These are phyloP conservation scores for Cheilinus undulatus DNA, from an alignment of 2,113 vertebrate genomes.

Conservation along the genomic window DNA sequence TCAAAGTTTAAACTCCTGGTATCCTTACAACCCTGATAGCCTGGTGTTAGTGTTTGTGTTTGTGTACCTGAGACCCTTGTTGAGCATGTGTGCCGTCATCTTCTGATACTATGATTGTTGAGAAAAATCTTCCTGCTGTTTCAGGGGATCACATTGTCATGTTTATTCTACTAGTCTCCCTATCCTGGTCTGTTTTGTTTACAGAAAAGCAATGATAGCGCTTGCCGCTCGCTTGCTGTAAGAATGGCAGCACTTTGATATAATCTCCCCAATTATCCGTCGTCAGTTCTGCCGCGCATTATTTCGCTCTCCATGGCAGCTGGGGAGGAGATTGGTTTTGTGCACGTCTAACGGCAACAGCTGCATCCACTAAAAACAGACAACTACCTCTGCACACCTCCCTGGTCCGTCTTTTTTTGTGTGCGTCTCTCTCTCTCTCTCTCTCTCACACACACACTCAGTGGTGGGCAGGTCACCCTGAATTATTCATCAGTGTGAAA, in stretches of 20 bases:
- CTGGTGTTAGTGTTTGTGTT: not conserved
- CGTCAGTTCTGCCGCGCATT: slow-evolving; percentile 45
- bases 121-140: slow-evolving; percentile 33
- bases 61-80: not conserved
- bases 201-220: slow-evolving; percentile 20
- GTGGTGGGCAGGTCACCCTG: slow-evolving; percentile 82
- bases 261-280: slow-evolving; percentile 73
- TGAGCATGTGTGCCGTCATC: not conserved
- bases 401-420: slow-evolving; percentile 30
- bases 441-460: slow-evolving; percentile 59
- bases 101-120: slow-evolving; percentile 35
- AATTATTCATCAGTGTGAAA: slow-evolving; percentile 84
- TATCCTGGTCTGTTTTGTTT: slow-evolving; percentile 45
- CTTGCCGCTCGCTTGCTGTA: slow-evolving; percentile 3
- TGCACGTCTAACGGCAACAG: slow-evolving; percentile 66
- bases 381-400: slow-evolving; percentile 74
- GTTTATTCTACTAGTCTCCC: slow-evolving; percentile 40
- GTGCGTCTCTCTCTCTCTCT: slow-evolving; percentile 35
- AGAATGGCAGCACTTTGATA: slow-evolving; percentile 66
- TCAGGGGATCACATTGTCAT: slow-evolving; percentile 31
- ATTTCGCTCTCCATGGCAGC: slow-evolving; percentile 44
- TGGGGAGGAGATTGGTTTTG: slow-evolving; percentile 59
- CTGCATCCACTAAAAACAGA: slow-evolving; percentile 74
- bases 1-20: no score
- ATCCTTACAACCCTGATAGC: not conserved